Evolutionary conservation across 2,797 vertebrate species (phyloP), one percentile per base, ranked within the genome.

Genomic region (Sternarchorhynchus goeldii): DNA sequence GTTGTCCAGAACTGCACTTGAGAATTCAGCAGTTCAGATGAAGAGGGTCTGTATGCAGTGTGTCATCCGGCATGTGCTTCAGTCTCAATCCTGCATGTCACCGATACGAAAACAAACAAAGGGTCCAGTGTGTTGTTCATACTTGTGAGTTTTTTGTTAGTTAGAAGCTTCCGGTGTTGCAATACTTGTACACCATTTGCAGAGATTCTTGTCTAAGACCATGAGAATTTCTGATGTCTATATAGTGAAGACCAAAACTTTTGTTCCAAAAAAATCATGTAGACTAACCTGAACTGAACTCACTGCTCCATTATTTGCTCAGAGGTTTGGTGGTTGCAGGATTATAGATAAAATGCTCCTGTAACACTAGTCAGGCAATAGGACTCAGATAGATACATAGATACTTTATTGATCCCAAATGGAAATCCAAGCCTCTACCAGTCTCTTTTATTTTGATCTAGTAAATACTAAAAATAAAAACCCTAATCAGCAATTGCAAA

Each of bases 401-500:
- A 25, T 25, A 25, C 25, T 25, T 25, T 25, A 25, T 25, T 25
- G 25, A 25, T 25, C 25, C 25, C 25, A 25, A 25, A 25, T 0
- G 25, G 25, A 25, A 25, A 25, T 25, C 25, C 25, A 25, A 25
- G 25, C 25, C 25, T 25, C 25, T 25, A 25, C 25, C 25, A 57
- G 3, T 57, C 17, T 57, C 68, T 71, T 71, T 70, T 18, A 70
- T 70, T 71, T 71, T 70, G 29, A 70, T 70, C 29, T 31, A 57
- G 31, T 36, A 20, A 53, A 55, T 17, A 55, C 55, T 45, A 69
- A 55, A 69, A 71, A 71, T 71, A 71, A 71, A 71, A 71, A 71
- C 50, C 17, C 17, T 34, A 71, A 45, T 70, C 50, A 56, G 21
- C n/a, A 53, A 20, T 71, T 34, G 50, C 53, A 36, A 57, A 57